A percentile compares a stretch with the other conserved stretches of the same genome.
Conservation (phyloP, 35 echinoderm and acorn worm genomes). For the Chiridota heheva region DNA sequence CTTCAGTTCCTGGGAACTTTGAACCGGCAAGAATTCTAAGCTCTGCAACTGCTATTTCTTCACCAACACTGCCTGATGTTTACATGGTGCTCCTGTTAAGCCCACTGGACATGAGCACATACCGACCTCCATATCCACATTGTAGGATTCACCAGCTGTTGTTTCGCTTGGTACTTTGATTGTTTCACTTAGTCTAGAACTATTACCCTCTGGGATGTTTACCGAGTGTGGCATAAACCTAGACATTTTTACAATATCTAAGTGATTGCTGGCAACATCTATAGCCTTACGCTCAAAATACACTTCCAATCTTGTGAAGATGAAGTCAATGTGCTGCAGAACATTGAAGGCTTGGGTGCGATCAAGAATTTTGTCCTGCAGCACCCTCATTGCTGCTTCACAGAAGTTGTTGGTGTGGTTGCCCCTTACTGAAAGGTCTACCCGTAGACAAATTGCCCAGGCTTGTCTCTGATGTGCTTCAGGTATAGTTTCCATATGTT, state of each 20-base stretch:
- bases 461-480: conserved; percentile 7
- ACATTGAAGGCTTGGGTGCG: conserved; percentile 52
- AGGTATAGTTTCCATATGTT: conserved; percentile 11
- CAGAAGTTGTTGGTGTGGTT: conserved; percentile 65
- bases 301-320: conserved; percentile 44
- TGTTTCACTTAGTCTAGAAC: background rate
- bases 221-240: background rate
- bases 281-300: conserved; percentile 39
- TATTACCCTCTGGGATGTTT: too few species aligned
- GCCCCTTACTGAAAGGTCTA: conserved; percentile 17
- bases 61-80: background rate
- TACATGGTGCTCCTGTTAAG: conserved; percentile 2
- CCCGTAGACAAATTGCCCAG: conserved; percentile 39
- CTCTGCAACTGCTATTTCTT: too few species aligned
- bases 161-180: background rate
- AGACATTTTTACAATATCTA: background rate
- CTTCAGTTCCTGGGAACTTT: too few species aligned
- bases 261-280: conserved; percentile 46
- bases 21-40: too few species aligned
- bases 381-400: conserved; percentile 61
- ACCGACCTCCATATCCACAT: background rate
- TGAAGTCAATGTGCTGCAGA: conserved; percentile 56
- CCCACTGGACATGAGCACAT: conserved; percentile 3
- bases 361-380: conserved; percentile 56
- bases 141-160: background rate